Percentiles rank a stretch among this genome's conserved stretches.
phyloP scores from a whole-genome alignment of 2,888 invertebrate species.

The Cheiracanthium punctorium region DNA sequence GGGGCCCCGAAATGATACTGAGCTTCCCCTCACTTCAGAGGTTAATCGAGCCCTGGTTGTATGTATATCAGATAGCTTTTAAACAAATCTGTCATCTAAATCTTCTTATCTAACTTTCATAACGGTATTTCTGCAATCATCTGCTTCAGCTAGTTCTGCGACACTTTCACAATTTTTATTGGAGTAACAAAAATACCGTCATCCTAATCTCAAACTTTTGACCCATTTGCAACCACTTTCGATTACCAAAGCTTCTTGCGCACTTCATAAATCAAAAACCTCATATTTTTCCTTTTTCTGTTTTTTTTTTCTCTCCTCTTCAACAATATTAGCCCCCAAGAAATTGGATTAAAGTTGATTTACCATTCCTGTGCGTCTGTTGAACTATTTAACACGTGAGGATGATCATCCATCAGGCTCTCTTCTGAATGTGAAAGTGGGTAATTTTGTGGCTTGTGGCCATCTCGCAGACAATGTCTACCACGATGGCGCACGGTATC shows the following conservation, averaged over 20 bases:
- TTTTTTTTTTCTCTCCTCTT: background rate
- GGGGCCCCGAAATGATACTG: too few species aligned
- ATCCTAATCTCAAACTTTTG: too few species aligned
- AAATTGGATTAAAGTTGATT: background rate
- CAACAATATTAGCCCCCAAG: background rate
- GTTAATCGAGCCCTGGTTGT: too few species aligned
- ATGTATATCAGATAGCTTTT: too few species aligned
- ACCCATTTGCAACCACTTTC: background rate
- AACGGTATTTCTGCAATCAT: too few species aligned
- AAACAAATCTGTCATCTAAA: too few species aligned
- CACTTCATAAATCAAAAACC: background rate
- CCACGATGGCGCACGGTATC: background rate
- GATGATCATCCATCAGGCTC: background rate
- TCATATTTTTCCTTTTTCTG: background rate
- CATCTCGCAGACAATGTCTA: background rate
- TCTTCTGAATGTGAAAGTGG: too few species aligned
- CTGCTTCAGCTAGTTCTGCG: too few species aligned
- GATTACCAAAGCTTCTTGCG: background rate
- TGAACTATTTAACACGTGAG: background rate
- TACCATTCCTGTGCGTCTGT: background rate
- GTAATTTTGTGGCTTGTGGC: background rate
- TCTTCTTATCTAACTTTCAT: too few species aligned
- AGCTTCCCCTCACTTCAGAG: too few species aligned
- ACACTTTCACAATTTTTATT: too few species aligned
- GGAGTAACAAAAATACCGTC: too few species aligned